These are phyloP conservation scores for Ameiurus melas DNA, from an alignment of 2,113 vertebrate species.

Conservation along the genomic window DNA sequence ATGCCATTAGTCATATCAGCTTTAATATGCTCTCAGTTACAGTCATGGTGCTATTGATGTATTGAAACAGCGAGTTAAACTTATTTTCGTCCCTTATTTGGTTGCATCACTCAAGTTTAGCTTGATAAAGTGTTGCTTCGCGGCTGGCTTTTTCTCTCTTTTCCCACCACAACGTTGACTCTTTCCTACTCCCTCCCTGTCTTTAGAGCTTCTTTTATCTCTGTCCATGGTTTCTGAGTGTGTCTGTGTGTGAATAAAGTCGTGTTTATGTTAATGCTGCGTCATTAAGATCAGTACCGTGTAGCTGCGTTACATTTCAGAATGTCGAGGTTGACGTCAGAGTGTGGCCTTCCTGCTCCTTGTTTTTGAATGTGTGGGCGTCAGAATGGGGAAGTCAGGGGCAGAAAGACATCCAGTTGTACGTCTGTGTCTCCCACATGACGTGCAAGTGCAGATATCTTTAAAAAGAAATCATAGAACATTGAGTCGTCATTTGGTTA, in stretches of 20 bases:
- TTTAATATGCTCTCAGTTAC: background rate
- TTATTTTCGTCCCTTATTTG: background rate
- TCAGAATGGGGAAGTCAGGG: background rate
- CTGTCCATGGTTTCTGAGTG: constrained; percentile 4
- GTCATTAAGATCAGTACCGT: background rate
- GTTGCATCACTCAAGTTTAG: background rate
- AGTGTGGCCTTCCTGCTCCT: constrained; percentile 33
- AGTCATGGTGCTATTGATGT: background rate
- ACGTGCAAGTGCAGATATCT: background rate
- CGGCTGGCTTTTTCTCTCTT: background rate
- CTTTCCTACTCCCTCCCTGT: constrained; percentile 6
- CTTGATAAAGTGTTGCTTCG: background rate
- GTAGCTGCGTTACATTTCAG: constrained; percentile 7
- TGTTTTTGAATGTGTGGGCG: constrained; percentile 30
- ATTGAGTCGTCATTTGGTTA: constrained; percentile 3
- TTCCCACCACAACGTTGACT: background rate
- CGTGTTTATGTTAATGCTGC: background rate
- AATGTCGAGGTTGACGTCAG: constrained; percentile 52
- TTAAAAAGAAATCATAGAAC: background rate
- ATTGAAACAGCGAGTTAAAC: background rate
- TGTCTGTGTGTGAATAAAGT: background rate
- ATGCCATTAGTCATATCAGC: background rate
- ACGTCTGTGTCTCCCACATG: constrained; percentile 12
- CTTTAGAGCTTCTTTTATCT: constrained; percentile 11
- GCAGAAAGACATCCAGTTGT: constrained; percentile 25